Percentiles rank a stretch among this genome's conserved stretches.
These are phyloP conservation scores for Ctenosaura bakeri DNA, from an alignment of 2,797 vertebrate species.

Conservation along the genomic window DNA sequence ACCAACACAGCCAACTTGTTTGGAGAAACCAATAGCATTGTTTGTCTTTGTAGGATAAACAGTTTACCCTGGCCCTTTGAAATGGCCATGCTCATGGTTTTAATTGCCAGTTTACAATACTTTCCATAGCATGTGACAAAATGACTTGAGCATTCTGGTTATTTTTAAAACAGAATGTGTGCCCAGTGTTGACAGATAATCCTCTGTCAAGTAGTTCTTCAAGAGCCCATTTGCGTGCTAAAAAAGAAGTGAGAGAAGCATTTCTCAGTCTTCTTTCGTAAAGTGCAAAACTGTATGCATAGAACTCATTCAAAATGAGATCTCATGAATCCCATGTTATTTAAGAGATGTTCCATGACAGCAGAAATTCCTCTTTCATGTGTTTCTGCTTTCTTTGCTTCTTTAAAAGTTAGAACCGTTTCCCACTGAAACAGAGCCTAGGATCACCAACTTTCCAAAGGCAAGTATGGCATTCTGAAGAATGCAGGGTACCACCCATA, in stretches of 20 bases:
- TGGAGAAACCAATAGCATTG: slow-evolving; percentile 63
- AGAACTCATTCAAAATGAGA: not conserved
- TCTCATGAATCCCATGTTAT: slow-evolving; percentile 19
- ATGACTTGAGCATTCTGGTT: slow-evolving; percentile 29
- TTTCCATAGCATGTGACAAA: slow-evolving; percentile 13
- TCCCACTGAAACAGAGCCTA: not conserved
- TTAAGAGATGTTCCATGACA: not conserved
- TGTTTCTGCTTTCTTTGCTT: not conserved
- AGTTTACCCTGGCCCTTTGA: slow-evolving; percentile 64
- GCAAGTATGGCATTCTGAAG: no score
- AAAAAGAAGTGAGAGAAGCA: not conserved
- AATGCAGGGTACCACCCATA: not conserved
- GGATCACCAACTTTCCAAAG: slow-evolving; percentile 2
- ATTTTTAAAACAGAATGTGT: slow-evolving; percentile 18
- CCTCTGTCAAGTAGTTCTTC: not conserved
- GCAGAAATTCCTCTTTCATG: not conserved
- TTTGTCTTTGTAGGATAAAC: slow-evolving; percentile 63
- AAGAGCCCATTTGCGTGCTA: not conserved
- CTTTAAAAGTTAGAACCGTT: slow-evolving; percentile 7
- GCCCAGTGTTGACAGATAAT: not conserved
- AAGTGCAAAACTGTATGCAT: not conserved
- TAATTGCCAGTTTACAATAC: slow-evolving; percentile 50
- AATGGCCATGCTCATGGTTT: slow-evolving; percentile 58
- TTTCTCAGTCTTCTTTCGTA: not conserved
- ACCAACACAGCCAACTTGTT: slow-evolving; percentile 52